phyloP scores from a whole-genome alignment of 1,140 invertebrate genomes.

The Ridgeia piscesae region DNA sequence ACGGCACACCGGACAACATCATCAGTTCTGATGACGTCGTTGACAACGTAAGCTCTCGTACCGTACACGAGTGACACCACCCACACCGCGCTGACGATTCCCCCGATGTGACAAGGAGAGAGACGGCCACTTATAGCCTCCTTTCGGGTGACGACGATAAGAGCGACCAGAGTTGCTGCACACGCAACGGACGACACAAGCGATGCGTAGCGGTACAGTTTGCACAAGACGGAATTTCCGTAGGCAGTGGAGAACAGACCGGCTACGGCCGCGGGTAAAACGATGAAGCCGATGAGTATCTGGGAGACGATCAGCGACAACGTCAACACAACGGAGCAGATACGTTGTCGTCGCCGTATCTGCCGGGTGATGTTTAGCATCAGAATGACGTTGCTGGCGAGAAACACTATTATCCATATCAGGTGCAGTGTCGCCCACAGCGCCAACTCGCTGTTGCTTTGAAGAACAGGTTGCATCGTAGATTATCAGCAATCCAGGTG shows the following conservation, averaged over 20 bases:
- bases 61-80: not conserved
- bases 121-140: not conserved
- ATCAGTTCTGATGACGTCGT: not conserved
- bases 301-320: not conserved
- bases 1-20: not conserved
- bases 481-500: not conserved
- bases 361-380: not conserved
- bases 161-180: not conserved
- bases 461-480: not conserved
- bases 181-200: not conserved
- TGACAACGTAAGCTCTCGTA: not conserved
- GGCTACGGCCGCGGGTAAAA: not conserved
- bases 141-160: not conserved
- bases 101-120: not conserved
- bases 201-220: not conserved
- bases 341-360: not conserved
- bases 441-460: not conserved
- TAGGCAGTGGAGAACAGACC: not conserved
- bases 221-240: not conserved
- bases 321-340: not conserved
- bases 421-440: not conserved
- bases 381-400: not conserved
- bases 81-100: not conserved
- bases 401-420: not conserved
- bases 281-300: not conserved